Evolutionary conservation across 2,888 invertebrate species (phyloP), one percentile per base, ranked within the genome.

Genomic region (Hybos culiciformis): DNA sequence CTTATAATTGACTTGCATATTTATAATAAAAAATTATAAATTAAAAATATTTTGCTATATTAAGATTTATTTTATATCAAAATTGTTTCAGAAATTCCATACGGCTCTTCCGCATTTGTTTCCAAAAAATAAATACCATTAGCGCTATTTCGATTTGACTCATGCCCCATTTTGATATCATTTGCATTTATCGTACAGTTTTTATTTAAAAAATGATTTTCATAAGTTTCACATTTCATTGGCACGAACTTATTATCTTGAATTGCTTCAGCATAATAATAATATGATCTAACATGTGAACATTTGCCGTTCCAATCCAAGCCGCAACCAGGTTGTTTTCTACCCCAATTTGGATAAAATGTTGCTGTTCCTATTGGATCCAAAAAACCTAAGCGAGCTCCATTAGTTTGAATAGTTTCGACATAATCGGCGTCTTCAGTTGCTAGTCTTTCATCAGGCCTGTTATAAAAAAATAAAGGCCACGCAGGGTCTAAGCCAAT

Each of bases 341-440:
- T 70, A 55, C 69, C 63, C 48, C 64, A 63, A 65, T 69, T 71
- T 56, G 69, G 70, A 66, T 71, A 71, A 60, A 72, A 69, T 56
- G 67, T 63, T 56, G 66, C 67, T 54, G 63, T 62, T 14, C 65
- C 64, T 34, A 64, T 56, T 11, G 65, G 63, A 34, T 54, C 26
- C 1, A 48, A 49, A 45, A 57, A 64, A 18, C 66, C 66, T 42
- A 62, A 38, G 1, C 32, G 36, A 15, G 56, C 61, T 6, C 56
- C 63, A 48, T 57, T 56, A 4, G 64, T 64, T 23, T 64, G 64
- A 38, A 63, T 60, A 4, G 54, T 48, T 48, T 65, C 63, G 29
- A 63, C 63, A 32, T 62, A 66, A 8, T 24, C n/a, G 29, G 61
- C 64, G 47, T 64, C 64, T 3, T 47, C 56, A 29, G 48, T 47